phyloP scores from a whole-genome alignment of 2,888 invertebrate species.

The Iphiclides podalirius region DNA sequence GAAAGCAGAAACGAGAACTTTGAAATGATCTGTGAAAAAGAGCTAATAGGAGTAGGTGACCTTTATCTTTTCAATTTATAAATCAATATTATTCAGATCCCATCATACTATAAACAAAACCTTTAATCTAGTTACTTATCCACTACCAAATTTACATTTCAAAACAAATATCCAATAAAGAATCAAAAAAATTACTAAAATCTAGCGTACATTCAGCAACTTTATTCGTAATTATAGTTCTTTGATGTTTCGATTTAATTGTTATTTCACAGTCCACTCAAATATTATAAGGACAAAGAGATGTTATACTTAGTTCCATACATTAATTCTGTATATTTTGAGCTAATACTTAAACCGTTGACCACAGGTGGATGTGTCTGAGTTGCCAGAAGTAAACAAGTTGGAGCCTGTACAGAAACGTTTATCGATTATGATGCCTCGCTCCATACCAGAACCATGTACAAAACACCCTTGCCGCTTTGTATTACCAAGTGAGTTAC shows the following conservation, averaged over 20 bases:
- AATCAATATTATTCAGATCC: too few relatives aligned
- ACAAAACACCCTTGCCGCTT: conserved; percentile 58
- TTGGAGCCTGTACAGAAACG: conserved; percentile 38
- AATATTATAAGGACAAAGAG: too few relatives aligned
- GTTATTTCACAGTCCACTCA: too few relatives aligned
- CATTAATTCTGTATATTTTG: background rate
- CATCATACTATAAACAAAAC: too few relatives aligned
- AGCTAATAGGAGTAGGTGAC: conserved; percentile 53
- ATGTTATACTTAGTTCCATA: background rate
- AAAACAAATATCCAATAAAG: too few relatives aligned
- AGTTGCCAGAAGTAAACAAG: conserved; percentile 44
- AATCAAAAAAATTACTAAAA: too few relatives aligned
- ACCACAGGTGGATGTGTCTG: conserved; percentile 47
- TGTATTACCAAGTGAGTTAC: conserved; percentile 55
- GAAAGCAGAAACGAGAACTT: conserved; percentile 33
- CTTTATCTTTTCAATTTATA: background rate
- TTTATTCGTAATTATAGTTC: too few relatives aligned
- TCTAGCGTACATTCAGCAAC: too few relatives aligned
- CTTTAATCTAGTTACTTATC: too few relatives aligned
- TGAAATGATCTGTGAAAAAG: conserved; percentile 39
- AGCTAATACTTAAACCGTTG: too few relatives aligned
- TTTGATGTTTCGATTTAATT: too few relatives aligned
- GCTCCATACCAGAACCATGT: conserved; percentile 53
- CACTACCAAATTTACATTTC: too few relatives aligned
- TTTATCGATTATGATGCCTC: conserved; percentile 38